Evolutionary conservation across 2,113 vertebrate species (phyloP).

Genomic region (Lepus americanus): DNA sequence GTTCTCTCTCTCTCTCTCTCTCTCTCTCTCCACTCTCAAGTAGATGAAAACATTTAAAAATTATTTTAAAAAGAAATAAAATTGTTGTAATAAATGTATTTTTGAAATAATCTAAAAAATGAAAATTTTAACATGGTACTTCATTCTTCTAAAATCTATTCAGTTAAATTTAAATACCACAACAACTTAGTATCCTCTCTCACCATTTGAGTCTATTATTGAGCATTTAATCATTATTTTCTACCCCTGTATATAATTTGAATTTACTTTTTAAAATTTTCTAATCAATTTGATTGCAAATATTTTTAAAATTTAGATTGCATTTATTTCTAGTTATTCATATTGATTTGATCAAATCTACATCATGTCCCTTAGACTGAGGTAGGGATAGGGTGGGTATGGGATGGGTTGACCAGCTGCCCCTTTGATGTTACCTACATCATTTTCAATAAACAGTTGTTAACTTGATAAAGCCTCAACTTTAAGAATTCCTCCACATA

Average conservation of each 20-base stretch:
- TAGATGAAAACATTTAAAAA: no score
- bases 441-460: not conserved
- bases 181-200: not conserved
- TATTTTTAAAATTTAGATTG: not conserved
- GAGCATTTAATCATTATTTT: not conserved
- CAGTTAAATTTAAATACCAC: not conserved
- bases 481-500: not conserved
- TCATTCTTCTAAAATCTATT: not conserved
- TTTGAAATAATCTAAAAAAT: slow-evolving; percentile 1
- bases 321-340: not conserved
- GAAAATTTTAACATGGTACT: not conserved
- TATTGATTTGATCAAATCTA: not conserved
- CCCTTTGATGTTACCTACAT: not conserved
- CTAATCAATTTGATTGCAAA: slow-evolving; percentile 41
- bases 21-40: no score
- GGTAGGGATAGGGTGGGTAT: not conserved
- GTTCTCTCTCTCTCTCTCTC: no score
- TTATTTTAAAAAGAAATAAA: no score
- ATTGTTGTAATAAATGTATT: not conserved
- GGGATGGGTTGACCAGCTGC: not conserved
- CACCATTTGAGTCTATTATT: not conserved
- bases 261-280: not conserved
- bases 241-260: not conserved
- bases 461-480: not conserved
- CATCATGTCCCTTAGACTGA: not conserved